Percentiles rank a stretch among this genome's conserved stretches.
Evolutionary conservation across 2,888 invertebrate species (phyloP).

Genomic region (Conops quadrifasciatus): DNA sequence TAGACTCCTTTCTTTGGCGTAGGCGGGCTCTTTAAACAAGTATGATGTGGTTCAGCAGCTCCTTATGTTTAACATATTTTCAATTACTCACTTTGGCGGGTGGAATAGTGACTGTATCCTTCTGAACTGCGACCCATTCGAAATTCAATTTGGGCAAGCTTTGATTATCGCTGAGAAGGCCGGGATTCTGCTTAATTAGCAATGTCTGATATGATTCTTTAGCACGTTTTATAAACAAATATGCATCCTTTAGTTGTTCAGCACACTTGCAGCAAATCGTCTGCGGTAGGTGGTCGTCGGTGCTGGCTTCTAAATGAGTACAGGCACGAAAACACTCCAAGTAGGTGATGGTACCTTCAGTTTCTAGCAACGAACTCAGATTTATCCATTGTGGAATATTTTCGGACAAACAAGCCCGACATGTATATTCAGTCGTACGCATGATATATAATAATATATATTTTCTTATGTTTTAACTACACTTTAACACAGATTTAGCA

Average conservation of each 20-base stretch:
- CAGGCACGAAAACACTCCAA: slow-evolving; percentile 43
- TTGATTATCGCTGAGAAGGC: neutral
- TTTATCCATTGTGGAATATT: slow-evolving; percentile 8
- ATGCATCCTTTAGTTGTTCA: slow-evolving; percentile 9
- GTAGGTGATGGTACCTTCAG: slow-evolving; percentile 38
- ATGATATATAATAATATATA: too few species aligned
- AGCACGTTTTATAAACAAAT: slow-evolving; percentile 17
- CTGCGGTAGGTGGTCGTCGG: slow-evolving; percentile 34
- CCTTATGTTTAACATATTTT: neutral
- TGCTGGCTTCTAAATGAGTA: slow-evolving; percentile 39
- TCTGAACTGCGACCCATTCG: slow-evolving; percentile 27
- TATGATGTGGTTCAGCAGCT: neutral
- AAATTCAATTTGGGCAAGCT: neutral
- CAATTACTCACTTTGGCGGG: neutral
- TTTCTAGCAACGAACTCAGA: slow-evolving; percentile 17
- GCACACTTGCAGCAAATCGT: slow-evolving; percentile 26
- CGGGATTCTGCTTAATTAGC: neutral
- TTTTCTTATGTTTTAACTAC: too few species aligned
- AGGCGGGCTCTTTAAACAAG: neutral
- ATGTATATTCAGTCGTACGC: neutral
- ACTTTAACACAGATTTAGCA: too few species aligned
- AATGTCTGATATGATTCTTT: slow-evolving; percentile 8
- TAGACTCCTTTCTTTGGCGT: neutral
- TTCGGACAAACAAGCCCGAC: slow-evolving; percentile 28
- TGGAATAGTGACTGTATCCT: neutral